Evolutionary conservation across 2,888 invertebrate genomes (phyloP), one percentile per base, ranked within the genome.

Genomic region (Coelinius sp.): DNA sequence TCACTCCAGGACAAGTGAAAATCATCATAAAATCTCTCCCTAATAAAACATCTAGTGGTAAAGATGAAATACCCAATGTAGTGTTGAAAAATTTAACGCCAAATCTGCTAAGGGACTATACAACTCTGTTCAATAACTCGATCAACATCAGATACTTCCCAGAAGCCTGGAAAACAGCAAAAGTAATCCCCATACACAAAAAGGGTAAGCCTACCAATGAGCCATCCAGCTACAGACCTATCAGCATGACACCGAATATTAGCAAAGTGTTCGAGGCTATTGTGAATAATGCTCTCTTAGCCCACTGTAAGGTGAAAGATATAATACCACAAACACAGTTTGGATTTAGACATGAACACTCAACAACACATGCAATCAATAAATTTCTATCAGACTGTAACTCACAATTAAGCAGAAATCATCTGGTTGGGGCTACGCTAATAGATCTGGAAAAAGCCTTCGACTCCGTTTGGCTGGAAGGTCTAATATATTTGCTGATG

Each of bases 111-210:
- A 24, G 7, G n/a, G 56, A 67, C 1, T 70, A 67, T 0, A 63
- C 70, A 7, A 68, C 68, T 0, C 20, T 75, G 0, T 78, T 73
- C 20, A 76, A 76, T 14, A 76, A 74, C 8, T 35, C 68, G 0
- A 12, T 72, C 0, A 75, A 76, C 22, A n/a, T 14, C 0, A 41
- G n/a, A 1, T 75, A 74, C 12, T 75, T 59, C 10, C 75, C 75
- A 0, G 3, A 1, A 0, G 2, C 6, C 0, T 76, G 76, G 74
- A 74, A 71, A 71, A 41, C n/a, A 24, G 73, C 75, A 0, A 75
- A 74, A 64, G 72, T 75, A 0, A 20, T 76, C 0, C 70, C 76
- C 8, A 68, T 76, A 1, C 10, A 24, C 1, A 76, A 76, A 70
- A 72, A 72, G 49, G 66, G 22, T 0, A 73, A 75, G 22, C 14